Evolutionary conservation across 2,888 invertebrate genomes (phyloP), one percentile per base, ranked within the genome.

Genomic region (Chrysomela aeneicollis): DNA sequence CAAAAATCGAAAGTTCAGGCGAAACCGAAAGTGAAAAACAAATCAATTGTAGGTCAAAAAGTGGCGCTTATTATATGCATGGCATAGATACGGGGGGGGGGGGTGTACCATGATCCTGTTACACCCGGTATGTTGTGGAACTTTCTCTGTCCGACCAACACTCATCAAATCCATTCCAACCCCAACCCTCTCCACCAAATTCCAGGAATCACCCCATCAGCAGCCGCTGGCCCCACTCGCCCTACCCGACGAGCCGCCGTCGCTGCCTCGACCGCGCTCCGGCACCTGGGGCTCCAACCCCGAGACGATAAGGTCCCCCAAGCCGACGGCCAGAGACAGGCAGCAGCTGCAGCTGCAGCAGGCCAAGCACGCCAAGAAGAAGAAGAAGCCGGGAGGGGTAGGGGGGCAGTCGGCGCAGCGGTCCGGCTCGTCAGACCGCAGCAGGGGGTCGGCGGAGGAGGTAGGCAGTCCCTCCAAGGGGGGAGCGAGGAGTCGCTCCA

Each of bases 401-500:
- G 84, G 55, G 84, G 82, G 6, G 42, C 1, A 1, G 42, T 3
- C 42, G 53, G 58, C 46, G 42, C 81, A 80, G 10, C 74, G 81
- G 58, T 82, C 82, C 12, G 82, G 71, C 74, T 82, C 82, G 18
- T 77, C 79, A 2, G 83, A 83, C 74, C 68, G 82, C 32, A 71
- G 82, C 67, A 80, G 81, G 66, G 80, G n/a, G n/a, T n/a, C 80
- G 4, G 79, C 78, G 18, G 81, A 79, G 19, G 53, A 76, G 63
- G 68, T 17, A 1, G 55, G 66, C 9, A 83, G 82, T 68, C 83
- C 83, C 8, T 81, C 81, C 64, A 88, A 91, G 18, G 86, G 90
- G 65, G 90, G 91, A 8, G 93, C 94, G 79, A 85, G 92, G 72
- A 90, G 32, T 22, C 50, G 63, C 22, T 90, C 90, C 71, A 91